Evolutionary conservation across 1,140 invertebrate species (phyloP).

Genomic region (Microplitis mediator): DNA sequence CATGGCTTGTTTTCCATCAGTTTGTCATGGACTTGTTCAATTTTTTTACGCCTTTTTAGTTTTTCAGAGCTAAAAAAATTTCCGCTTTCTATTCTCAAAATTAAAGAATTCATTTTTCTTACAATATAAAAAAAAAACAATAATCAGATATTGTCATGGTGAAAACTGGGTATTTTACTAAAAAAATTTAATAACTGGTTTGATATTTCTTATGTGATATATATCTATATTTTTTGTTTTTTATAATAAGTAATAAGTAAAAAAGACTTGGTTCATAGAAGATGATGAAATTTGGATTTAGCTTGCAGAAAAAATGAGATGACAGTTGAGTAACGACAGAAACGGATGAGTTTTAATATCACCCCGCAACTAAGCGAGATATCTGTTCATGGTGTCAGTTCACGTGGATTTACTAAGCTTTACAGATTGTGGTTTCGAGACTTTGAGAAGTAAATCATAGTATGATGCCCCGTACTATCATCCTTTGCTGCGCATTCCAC

Average conservation of each 20-base stretch:
- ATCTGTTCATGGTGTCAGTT: slow-evolving; percentile 4
- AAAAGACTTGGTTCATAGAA: background rate
- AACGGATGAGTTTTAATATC: slow-evolving; percentile 24
- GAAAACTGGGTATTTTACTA: background rate
- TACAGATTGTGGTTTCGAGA: slow-evolving; percentile 24
- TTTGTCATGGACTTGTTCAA: background rate
- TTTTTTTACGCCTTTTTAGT: too few species aligned
- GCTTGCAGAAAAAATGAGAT: slow-evolving; percentile 3
- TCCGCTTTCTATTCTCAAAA: too few species aligned
- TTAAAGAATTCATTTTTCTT: too few species aligned
- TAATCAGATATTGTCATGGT: background rate
- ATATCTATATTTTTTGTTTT: background rate
- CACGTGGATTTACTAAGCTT: slow-evolving; percentile 23
- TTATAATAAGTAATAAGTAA: background rate
- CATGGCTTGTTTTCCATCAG: background rate
- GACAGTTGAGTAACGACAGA: background rate
- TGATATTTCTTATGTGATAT: background rate
- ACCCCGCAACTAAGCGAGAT: background rate
- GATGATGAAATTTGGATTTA: slow-evolving; percentile 20
- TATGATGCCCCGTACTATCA: slow-evolving; percentile 3
- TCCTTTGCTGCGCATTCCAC: background rate
- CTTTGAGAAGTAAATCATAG: slow-evolving; percentile 23
- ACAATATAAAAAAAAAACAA: too few species aligned
- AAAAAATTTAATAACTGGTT: background rate
- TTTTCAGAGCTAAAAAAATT: too few species aligned